Evolutionary conservation across 1,140 invertebrate genomes (phyloP).

Genomic region (Philotrypesis tridentata): DNA sequence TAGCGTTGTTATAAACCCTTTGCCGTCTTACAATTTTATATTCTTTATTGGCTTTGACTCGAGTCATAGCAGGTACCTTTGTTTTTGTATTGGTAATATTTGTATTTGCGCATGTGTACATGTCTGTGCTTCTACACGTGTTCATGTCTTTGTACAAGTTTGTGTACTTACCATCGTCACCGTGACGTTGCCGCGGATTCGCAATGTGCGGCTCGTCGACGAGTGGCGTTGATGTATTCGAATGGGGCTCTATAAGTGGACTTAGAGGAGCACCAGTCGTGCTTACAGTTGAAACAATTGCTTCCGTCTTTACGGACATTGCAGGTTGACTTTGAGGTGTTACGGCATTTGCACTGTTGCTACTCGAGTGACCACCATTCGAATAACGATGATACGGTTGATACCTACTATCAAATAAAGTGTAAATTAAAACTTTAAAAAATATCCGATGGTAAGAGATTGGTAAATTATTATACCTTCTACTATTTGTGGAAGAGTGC

Average conservation of each 20-base stretch:
- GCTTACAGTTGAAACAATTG: slow-evolving; percentile 67
- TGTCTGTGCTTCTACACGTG: neutral
- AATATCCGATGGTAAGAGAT: neutral
- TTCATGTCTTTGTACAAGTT: neutral
- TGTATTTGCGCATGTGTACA: neutral
- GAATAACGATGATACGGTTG: slow-evolving; percentile 68
- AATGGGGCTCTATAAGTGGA: slow-evolving; percentile 75
- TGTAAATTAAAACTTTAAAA: neutral
- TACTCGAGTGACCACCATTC: slow-evolving; percentile 58
- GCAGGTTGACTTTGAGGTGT: slow-evolving; percentile 61
- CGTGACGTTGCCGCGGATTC: slow-evolving; percentile 67
- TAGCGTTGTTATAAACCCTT: neutral
- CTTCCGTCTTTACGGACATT: slow-evolving; percentile 65
- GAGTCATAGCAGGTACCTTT: neutral
- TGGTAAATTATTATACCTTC: slow-evolving; percentile 32
- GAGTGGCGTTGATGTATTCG: slow-evolving; percentile 78
- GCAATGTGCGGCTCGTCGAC: slow-evolving; percentile 76
- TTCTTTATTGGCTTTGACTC: neutral
- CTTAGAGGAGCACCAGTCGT: slow-evolving; percentile 71
- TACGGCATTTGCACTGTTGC: slow-evolving; percentile 56
- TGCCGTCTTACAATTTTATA: neutral
- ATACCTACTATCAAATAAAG: slow-evolving; percentile 59
- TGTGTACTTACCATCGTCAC: slow-evolving; percentile 67
- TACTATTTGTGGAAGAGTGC: slow-evolving; percentile 15
- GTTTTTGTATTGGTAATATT: neutral